Evolutionary conservation across 2,888 invertebrate genomes (phyloP).

Genomic region (Morpho achilles): DNA sequence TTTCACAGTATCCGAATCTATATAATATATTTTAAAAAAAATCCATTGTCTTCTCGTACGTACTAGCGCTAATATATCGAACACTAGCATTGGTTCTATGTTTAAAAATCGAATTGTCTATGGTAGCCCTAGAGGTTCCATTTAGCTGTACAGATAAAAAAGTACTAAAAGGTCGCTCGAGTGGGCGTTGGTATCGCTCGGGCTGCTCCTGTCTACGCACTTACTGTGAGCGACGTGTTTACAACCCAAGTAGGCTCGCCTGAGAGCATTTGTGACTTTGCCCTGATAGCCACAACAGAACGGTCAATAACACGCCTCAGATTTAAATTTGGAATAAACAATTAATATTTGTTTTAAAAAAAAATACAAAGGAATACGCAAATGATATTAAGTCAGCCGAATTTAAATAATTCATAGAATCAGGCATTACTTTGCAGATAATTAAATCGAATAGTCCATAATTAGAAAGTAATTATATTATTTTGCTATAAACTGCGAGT

Average conservation of each 20-base stretch:
- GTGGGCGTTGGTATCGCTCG: slow-evolving; percentile 17
- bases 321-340: slow-evolving; percentile 4
- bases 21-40: background rate
- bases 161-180: slow-evolving; percentile 26
- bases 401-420: no score
- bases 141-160: slow-evolving; percentile 26
- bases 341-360: background rate
- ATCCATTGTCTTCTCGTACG: background rate
- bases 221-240: slow-evolving; percentile 79
- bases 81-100: slow-evolving; percentile 23
- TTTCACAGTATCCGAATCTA: slow-evolving; percentile 3
- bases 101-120: slow-evolving; percentile 32
- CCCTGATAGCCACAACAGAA: slow-evolving; percentile 59
- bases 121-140: slow-evolving; percentile 38
- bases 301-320: slow-evolving; percentile 17
- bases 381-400: background rate
- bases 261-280: slow-evolving; percentile 74
- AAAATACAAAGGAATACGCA: background rate
- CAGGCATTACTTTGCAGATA: no score
- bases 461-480: no score
- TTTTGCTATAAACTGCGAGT: no score
- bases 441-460: no score
- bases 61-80: slow-evolving; percentile 19
- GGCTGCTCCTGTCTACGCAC: slow-evolving; percentile 54
- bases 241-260: slow-evolving; percentile 78